A percentile compares a stretch with the other conserved stretches of the same genome.
phyloP scores from a whole-genome alignment of 2,797 vertebrate genomes.

The Lophura swinhoii region DNA sequence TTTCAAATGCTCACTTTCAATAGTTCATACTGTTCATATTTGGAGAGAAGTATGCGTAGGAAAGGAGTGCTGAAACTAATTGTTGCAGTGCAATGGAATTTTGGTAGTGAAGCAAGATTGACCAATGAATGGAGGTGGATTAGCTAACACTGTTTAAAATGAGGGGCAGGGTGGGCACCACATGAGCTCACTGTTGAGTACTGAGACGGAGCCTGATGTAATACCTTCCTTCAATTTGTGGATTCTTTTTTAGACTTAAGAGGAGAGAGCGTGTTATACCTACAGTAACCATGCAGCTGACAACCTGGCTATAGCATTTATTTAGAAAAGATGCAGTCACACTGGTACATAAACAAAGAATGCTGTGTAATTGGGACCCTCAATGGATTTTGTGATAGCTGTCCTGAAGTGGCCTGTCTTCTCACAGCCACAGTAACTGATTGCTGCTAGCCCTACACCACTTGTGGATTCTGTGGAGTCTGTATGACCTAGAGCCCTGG shows the following conservation, averaged over 20 bases:
- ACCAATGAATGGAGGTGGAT: neutral
- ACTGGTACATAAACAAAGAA: neutral
- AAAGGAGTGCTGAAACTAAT: neutral
- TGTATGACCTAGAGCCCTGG: neutral
- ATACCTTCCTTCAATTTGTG: neutral
- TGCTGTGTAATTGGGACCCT: neutral
- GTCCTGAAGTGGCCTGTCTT: neutral
- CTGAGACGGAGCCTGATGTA: neutral
- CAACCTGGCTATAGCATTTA: neutral
- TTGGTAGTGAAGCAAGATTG: neutral
- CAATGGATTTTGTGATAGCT: neutral
- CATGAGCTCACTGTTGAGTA: neutral
- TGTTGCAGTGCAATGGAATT: neutral
- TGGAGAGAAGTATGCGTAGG: neutral
- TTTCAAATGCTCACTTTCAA: neutral
- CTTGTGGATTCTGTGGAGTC: neutral
- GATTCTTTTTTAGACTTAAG: neutral
- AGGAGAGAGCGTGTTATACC: neutral
- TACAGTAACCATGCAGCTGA: neutral
- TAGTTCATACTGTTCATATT: neutral
- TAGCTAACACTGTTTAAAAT: neutral
- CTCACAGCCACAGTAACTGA: rapidly evolving
- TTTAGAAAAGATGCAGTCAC: neutral
- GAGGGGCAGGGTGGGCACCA: neutral
- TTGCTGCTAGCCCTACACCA: neutral